Conservation (phyloP, 2,113 vertebrate genomes). For the Crotalus tigris region DNA sequence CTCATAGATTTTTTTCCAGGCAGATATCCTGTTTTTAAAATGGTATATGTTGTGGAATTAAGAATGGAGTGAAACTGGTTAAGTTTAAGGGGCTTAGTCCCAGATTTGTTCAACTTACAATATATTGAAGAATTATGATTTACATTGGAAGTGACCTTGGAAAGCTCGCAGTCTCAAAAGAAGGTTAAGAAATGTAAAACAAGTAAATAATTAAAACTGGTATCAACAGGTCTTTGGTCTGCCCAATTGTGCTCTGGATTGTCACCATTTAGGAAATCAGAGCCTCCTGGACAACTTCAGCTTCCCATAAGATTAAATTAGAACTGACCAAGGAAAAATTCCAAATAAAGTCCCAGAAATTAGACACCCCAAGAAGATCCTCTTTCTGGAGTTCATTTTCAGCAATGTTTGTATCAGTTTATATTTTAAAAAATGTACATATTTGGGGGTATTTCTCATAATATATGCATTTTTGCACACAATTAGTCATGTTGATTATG, state of each 20-base stretch:
- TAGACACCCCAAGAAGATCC: constrained; percentile 16
- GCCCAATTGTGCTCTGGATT: background rate
- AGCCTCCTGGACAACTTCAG: background rate
- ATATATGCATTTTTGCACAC: background rate
- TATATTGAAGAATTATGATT: background rate
- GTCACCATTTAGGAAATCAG: background rate
- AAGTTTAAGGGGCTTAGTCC: background rate
- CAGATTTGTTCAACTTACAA: background rate
- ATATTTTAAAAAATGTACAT: background rate
- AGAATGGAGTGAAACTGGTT: background rate
- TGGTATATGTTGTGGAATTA: background rate
- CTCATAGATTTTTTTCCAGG: background rate
- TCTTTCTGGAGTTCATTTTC: background rate
- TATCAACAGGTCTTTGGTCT: background rate
- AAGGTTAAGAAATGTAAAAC: background rate
- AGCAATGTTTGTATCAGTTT: background rate
- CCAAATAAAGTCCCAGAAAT: background rate
- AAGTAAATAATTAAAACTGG: background rate
- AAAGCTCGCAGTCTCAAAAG: background rate
- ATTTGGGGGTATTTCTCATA: background rate
- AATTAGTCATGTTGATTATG: background rate
- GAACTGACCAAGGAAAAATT: background rate
- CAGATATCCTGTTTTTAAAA: background rate
- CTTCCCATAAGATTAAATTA: background rate
- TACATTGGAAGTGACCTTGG: background rate